These are phyloP conservation scores for Silurus asotus DNA, from an alignment of 2,113 vertebrate genomes.

Conservation along the genomic window DNA sequence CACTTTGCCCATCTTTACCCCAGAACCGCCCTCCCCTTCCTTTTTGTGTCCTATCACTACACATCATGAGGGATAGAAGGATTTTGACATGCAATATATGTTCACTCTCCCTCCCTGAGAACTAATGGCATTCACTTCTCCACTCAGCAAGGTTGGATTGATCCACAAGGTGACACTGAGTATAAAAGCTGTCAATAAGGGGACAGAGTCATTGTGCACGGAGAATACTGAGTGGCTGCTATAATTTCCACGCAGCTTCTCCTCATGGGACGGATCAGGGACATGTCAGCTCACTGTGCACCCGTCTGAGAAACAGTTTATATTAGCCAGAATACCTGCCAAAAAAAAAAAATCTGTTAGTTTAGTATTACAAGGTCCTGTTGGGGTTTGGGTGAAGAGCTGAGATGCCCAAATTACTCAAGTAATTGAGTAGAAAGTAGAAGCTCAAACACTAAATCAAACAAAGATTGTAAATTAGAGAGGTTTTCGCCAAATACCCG, in stretches of 20 bases:
- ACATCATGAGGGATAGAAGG: conserved; percentile 45
- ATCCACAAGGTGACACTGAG: conserved; percentile 75
- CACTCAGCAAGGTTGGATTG: conserved; percentile 64
- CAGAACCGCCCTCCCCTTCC: neutral
- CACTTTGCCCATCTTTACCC: neutral
- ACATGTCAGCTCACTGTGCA: conserved; percentile 48
- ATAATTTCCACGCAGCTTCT: conserved; percentile 64
- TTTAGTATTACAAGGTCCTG: neutral
- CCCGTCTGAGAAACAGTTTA: neutral
- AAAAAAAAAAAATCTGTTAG: neutral
- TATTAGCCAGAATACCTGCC: neutral
- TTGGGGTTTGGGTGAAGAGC: neutral
- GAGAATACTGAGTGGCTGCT: conserved; percentile 69
- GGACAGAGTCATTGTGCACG: conserved; percentile 63
- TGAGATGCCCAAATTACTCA: neutral
- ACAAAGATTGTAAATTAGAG: neutral
- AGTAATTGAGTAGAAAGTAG: neutral
- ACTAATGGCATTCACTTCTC: conserved; percentile 68
- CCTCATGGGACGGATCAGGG: conserved; percentile 65
- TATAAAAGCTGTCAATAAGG: conserved; percentile 75
- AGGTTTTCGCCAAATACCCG: neutral
- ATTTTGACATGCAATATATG: conserved; percentile 64
- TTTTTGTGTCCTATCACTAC: conserved; percentile 4
- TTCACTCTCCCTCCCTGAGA: conserved; percentile 48
- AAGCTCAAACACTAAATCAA: neutral